Conservation (phyloP, 2,113 vertebrate genomes). For the Albula glossodonta region DNA sequence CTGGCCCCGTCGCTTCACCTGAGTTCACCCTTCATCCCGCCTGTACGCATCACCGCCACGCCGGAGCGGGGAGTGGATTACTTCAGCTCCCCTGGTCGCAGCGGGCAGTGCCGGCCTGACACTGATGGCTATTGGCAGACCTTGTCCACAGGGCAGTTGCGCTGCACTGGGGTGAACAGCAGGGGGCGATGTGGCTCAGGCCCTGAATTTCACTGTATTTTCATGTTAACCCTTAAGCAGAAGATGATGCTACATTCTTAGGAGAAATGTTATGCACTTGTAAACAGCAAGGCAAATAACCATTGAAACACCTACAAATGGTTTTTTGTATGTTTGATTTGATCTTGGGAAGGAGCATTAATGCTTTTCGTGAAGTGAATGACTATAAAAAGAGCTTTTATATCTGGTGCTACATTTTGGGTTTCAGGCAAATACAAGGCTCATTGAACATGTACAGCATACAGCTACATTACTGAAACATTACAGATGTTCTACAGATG, state of each 20-base stretch:
- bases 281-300: too few relatives aligned
- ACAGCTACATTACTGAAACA: neutral
- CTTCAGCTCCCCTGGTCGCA: constrained; percentile 37
- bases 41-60: constrained; percentile 26
- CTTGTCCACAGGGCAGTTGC: neutral
- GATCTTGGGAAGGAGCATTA: too few relatives aligned
- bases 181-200: constrained; percentile 34
- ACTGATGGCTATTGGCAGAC: constrained; percentile 39
- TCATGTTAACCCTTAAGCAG: neutral
- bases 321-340: too few relatives aligned
- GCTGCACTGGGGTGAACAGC: constrained; percentile 17
- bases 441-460: neutral
- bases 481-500: too few relatives aligned
- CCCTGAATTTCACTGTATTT: neutral
- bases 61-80: constrained; percentile 29
- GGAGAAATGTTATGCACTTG: too few relatives aligned
- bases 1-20: constrained; percentile 9
- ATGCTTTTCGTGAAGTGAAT: too few relatives aligned
- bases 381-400: too few relatives aligned
- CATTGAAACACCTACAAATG: too few relatives aligned
- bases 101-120: constrained; percentile 27
- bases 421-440: neutral
- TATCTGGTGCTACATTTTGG: too few relatives aligned
- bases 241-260: too few relatives aligned
- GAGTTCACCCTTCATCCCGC: constrained; percentile 17